Evolutionary conservation across 1,140 invertebrate species (phyloP).

Genomic region (Chionoecetes opilio): DNA sequence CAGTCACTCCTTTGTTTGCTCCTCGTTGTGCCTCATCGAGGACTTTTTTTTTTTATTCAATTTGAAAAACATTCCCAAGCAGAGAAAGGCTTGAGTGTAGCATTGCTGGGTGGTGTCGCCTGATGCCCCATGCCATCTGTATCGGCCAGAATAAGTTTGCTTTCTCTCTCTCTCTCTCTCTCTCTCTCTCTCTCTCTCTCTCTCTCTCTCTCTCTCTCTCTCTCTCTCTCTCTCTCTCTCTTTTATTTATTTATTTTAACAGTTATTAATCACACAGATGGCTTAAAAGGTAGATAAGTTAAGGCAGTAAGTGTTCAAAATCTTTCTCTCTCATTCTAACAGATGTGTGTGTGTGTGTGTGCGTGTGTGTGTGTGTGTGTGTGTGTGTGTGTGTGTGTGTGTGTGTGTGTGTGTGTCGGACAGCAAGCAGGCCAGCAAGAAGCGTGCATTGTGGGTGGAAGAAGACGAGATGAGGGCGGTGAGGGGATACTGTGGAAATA

Average conservation of each 20-base stretch:
- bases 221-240: constrained; percentile 27
- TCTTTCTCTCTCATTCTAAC: too few relatives aligned
- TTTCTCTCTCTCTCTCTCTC: constrained; percentile 21
- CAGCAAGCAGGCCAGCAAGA: too few relatives aligned
- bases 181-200: constrained; percentile 12
- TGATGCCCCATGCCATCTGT: neutral
- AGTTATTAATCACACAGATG: too few relatives aligned
- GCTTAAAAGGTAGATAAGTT: too few relatives aligned
- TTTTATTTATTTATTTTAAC: neutral
- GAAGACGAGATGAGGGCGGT: neutral
- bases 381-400: constrained; percentile 44
- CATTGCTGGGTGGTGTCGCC: constrained; percentile 13
- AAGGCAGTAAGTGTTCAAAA: too few relatives aligned
- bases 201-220: constrained; percentile 27
- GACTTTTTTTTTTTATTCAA: neutral
- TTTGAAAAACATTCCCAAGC: neutral
- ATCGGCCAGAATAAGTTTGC: neutral
- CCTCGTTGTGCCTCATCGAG: neutral
- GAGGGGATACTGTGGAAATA: neutral
- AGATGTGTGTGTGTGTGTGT: too few relatives aligned
- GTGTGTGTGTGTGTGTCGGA: neutral
- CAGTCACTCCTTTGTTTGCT: neutral
- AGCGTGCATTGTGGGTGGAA: neutral
- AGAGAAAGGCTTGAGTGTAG: neutral
- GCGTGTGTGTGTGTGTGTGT: too few relatives aligned